Percentiles rank a stretch among this genome's conserved stretches.
phyloP scores from a whole-genome alignment of 92 coral and sea anemone species.

The Palythoa caribaeorum region DNA sequence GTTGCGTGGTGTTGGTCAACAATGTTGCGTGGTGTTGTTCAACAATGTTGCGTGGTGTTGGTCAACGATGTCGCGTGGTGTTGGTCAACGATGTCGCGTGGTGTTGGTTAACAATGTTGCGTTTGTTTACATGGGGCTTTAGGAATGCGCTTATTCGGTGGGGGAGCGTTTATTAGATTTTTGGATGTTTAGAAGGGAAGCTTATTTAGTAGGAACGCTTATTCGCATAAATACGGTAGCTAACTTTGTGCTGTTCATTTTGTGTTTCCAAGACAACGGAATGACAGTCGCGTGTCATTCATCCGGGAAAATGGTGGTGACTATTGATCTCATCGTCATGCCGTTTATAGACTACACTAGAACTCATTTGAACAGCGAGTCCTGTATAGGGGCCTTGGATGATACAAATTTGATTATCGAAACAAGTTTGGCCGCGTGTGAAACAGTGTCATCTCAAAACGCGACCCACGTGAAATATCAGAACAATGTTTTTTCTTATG shows the following conservation, averaged over 20 bases:
- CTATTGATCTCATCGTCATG: not conserved
- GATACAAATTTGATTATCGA: not conserved
- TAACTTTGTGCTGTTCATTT: not conserved
- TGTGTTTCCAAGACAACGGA: constrained; percentile 1
- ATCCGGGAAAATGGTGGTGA: constrained; percentile 1
- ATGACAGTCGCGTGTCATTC: constrained; percentile 4
- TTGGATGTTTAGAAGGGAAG: not conserved
- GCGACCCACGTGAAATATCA: not conserved
- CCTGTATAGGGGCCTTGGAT: not conserved
- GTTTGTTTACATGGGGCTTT: too few species aligned
- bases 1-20: too few species aligned
- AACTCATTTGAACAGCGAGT: not conserved
- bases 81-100: too few species aligned
- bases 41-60: too few species aligned
- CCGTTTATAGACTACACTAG: not conserved
- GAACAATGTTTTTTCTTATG: not conserved
- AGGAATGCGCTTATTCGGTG: too few species aligned
- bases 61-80: too few species aligned
- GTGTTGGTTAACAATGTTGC: too few species aligned
- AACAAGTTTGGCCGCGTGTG: not conserved
- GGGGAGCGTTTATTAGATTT: not conserved
- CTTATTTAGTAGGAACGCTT: too few species aligned
- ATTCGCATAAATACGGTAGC: not conserved
- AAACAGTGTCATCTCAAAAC: not conserved
- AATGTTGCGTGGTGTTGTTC: too few species aligned